phyloP scores from a whole-genome alignment of 1,140 invertebrate genomes.

The Vollenhovia emeryi region DNA sequence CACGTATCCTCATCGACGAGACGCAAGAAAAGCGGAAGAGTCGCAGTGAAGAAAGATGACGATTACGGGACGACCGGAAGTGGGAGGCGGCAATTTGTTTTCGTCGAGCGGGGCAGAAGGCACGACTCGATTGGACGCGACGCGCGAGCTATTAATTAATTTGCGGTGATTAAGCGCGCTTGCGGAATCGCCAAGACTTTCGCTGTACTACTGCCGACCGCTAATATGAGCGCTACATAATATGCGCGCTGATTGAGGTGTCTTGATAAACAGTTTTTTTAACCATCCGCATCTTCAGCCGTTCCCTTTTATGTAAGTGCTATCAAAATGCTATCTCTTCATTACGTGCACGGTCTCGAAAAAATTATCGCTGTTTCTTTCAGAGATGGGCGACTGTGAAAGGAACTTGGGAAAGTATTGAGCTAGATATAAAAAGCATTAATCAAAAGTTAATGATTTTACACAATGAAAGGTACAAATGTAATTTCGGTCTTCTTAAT shows the following conservation, averaged over 20 bases:
- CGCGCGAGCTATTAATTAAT: slow-evolving; percentile 34
- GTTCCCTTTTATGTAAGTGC: background rate
- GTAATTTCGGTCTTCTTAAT: background rate
- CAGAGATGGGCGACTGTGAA: background rate
- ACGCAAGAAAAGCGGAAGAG: slow-evolving; percentile 29
- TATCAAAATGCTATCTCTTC: background rate
- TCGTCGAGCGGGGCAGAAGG: background rate
- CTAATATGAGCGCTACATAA: background rate
- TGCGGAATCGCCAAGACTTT: slow-evolving; percentile 7
- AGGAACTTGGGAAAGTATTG: background rate
- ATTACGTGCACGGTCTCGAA: background rate
- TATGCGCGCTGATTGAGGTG: background rate
- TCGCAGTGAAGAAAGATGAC: slow-evolving; percentile 1
- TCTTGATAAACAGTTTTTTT: background rate
- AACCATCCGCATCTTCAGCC: background rate
- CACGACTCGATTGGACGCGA: background rate
- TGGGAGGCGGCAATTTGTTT: slow-evolving; percentile 22
- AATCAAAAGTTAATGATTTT: background rate
- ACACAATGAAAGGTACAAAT: background rate
- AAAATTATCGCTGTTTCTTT: background rate
- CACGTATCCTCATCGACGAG: background rate
- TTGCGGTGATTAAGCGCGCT: slow-evolving; percentile 3
- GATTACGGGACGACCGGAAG: slow-evolving; percentile 8
- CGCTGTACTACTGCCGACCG: background rate
- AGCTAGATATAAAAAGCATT: background rate